Percentiles rank a stretch among this genome's conserved stretches.
Conservation (phyloP, 92 coral and sea anemone species). For the Metridium senile region DNA sequence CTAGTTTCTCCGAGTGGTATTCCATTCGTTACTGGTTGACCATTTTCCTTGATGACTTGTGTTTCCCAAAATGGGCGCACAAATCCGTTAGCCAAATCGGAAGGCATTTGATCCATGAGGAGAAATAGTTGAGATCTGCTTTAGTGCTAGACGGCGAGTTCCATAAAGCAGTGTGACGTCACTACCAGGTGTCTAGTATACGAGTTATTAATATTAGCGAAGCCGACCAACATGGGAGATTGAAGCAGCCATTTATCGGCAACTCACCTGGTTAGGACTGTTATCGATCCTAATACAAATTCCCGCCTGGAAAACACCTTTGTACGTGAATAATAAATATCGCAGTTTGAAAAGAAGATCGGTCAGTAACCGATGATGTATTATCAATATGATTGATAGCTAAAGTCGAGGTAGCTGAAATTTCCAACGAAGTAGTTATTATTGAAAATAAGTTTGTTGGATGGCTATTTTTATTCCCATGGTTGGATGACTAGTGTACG, state of each 20-base stretch:
- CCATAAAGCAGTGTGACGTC: conserved; percentile 23
- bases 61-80: conserved; percentile 73
- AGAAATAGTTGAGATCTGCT: neutral
- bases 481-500: too few species aligned
- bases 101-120: conserved; percentile 15
- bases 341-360: neutral
- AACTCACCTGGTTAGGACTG: conserved; percentile 12
- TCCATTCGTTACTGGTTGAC: conserved; percentile 27
- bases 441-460: too few species aligned
- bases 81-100: conserved; percentile 53
- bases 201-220: conserved; percentile 12
- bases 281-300: neutral
- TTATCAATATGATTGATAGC: too few species aligned
- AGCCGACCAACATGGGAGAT: neutral
- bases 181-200: conserved; percentile 17
- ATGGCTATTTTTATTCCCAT: too few species aligned
- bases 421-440: too few species aligned
- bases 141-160: conserved; percentile 3
- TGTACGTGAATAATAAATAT: too few species aligned
- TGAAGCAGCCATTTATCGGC: neutral
- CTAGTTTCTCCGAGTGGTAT: conserved; percentile 1
- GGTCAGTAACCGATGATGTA: too few species aligned
- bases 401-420: too few species aligned
- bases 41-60: conserved; percentile 43
- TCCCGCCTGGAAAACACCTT: too few species aligned